Percentiles rank a stretch among this genome's conserved stretches.
Evolutionary conservation across 2,888 invertebrate genomes (phyloP).

Genomic region (Orchesellides sinensis): DNA sequence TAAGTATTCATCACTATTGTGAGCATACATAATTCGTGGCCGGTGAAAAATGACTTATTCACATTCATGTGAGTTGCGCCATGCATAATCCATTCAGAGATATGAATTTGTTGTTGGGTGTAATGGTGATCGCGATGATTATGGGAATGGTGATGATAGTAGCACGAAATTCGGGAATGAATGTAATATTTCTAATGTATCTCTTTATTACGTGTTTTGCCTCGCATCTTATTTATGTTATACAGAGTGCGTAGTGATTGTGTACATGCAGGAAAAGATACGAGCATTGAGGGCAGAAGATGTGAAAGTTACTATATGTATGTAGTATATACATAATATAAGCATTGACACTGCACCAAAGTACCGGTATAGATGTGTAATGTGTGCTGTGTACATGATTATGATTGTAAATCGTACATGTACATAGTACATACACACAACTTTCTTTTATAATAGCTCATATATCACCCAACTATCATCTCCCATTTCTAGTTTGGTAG

Average conservation of each 20-base stretch:
- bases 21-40: background rate
- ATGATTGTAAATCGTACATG: background rate
- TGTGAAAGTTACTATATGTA: too few relatives aligned
- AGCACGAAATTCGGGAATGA: background rate
- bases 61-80: background rate
- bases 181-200: slow-evolving; percentile 24
- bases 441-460: slow-evolving; percentile 3
- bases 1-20: slow-evolving; percentile 4
- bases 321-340: too few relatives aligned
- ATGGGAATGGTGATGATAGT: background rate
- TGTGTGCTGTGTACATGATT: too few relatives aligned
- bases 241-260: background rate
- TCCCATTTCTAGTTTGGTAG: slow-evolving; percentile 38
- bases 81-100: slow-evolving; percentile 16
- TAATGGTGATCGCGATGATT: background rate
- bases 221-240: slow-evolving; percentile 20
- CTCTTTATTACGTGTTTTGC: slow-evolving; percentile 7
- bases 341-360: too few relatives aligned
- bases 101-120: slow-evolving; percentile 28
- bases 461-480: slow-evolving; percentile 52
- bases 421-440: background rate
- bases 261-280: background rate
- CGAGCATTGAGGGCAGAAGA: too few relatives aligned
- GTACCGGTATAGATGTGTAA: too few relatives aligned
- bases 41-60: slow-evolving; percentile 12